phyloP scores from a whole-genome alignment of 2,113 vertebrate species.

The Desmodus rotundus region DNA sequence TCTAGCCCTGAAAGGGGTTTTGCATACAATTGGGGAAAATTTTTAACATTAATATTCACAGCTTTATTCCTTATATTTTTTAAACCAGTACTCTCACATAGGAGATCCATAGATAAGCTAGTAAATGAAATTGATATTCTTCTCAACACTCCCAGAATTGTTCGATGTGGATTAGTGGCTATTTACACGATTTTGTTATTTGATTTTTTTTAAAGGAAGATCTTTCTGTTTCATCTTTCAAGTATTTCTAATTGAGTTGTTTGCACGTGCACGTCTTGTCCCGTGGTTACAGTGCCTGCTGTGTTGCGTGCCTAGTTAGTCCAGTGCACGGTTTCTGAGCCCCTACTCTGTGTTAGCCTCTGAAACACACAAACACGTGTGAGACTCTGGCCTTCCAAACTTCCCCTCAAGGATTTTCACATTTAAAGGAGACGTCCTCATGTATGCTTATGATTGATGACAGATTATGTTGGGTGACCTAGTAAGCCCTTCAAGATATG shows the following conservation, averaged over 20 bases:
- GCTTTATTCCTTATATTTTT: background rate
- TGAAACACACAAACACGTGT: background rate
- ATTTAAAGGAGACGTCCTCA: background rate
- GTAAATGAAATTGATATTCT: background rate
- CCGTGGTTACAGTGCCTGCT: background rate
- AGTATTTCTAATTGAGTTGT: background rate
- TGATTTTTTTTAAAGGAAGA: background rate
- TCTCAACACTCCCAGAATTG: background rate
- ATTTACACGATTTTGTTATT: background rate
- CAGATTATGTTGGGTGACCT: background rate
- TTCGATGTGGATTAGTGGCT: background rate
- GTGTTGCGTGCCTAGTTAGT: background rate
- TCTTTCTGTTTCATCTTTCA: background rate
- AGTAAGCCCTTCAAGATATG: background rate
- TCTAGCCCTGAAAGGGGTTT: background rate
- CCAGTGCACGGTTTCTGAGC: background rate
- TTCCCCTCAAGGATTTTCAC: background rate
- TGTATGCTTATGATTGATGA: background rate
- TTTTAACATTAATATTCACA: background rate
- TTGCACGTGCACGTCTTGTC: background rate
- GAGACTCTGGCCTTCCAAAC: too few species aligned
- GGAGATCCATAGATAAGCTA: background rate
- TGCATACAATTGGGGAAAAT: background rate
- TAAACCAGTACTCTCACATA: background rate
- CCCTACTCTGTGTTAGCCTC: too few species aligned